Conservation (phyloP, 2,113 vertebrate genomes). For the Ciconia boyciana region DNA sequence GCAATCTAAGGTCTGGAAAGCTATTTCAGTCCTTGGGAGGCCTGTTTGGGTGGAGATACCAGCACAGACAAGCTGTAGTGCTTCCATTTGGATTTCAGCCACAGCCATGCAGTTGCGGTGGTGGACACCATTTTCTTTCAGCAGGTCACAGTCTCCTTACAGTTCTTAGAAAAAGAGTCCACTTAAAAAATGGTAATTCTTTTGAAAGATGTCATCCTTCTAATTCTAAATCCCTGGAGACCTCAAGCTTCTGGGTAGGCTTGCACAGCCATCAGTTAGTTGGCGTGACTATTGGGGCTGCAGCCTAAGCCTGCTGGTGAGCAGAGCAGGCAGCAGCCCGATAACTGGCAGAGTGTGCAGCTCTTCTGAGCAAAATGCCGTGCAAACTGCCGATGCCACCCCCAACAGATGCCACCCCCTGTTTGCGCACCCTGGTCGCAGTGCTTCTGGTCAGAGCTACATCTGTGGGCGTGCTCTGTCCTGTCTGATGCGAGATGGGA, state of each 20-base stretch:
- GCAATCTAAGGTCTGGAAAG: neutral
- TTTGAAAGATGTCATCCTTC: neutral
- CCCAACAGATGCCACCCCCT: neutral
- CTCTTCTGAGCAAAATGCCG: neutral
- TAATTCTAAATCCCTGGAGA: neutral
- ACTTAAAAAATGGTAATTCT: neutral
- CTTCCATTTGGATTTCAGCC: neutral
- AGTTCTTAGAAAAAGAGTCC: neutral
- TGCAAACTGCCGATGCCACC: neutral
- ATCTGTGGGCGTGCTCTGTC: neutral
- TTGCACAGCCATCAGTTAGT: neutral
- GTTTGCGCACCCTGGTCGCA: neutral
- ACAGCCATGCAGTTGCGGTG: neutral
- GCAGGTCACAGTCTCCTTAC: neutral
- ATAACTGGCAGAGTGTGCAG: neutral
- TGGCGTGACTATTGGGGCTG: accelerated
- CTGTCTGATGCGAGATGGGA: neutral
- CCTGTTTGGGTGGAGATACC: neutral
- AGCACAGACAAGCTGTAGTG: neutral
- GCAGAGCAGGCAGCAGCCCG: neutral
- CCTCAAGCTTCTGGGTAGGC: neutral
- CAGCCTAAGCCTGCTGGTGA: neutral
- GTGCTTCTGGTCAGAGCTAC: neutral
- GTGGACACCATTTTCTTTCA: neutral
- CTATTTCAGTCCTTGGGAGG: neutral